These are phyloP conservation scores for Halcyon chelicuti DNA, from an alignment of 2,797 vertebrate genomes.

Conservation along the genomic window DNA sequence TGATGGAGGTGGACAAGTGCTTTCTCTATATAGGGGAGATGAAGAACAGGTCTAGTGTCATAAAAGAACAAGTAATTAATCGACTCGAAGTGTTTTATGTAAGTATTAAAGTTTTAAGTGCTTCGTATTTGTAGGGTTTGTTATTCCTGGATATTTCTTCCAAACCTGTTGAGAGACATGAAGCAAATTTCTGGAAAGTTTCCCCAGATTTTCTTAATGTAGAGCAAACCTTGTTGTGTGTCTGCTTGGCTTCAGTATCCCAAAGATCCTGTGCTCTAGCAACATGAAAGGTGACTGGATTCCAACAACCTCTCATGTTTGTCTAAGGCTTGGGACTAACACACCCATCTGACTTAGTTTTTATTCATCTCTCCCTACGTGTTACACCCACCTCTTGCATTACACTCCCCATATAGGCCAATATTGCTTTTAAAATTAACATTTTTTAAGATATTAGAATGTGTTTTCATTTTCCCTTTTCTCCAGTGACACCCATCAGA, in stretches of 20 bases:
- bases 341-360: background rate
- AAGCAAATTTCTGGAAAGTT: conserved; percentile 42
- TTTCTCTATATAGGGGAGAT: background rate
- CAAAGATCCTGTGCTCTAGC: background rate
- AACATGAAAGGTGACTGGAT: background rate
- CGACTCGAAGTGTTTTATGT: background rate
- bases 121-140: background rate
- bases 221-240: background rate
- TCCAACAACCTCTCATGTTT: background rate
- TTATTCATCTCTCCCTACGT: background rate
- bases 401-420: background rate
- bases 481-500: background rate
- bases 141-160: conserved; percentile 59
- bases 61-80: background rate
- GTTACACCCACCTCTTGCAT: background rate
- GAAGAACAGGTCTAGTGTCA: background rate
- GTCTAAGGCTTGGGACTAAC: background rate
- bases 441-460: background rate
- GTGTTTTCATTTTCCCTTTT: background rate
- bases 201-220: background rate
- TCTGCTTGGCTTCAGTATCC: background rate
- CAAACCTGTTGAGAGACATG: conserved; percentile 22
- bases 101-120: conserved; percentile 39
- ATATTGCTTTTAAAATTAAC: background rate
- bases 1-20: background rate